Evolutionary conservation across 1,140 invertebrate species (phyloP).

Genomic region (Metopolophium dirhodum): DNA sequence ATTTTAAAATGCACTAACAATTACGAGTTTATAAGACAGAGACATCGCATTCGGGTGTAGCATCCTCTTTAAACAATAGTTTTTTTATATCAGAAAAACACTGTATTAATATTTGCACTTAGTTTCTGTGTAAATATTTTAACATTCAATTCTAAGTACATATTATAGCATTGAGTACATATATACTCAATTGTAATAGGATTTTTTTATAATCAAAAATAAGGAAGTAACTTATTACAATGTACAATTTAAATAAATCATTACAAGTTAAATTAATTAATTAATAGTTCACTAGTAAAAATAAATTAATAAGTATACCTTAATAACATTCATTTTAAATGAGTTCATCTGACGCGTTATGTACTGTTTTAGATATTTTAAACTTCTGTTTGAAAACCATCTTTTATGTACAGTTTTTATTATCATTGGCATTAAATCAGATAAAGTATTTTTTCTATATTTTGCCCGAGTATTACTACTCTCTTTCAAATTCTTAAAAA

Average conservation of each 20-base stretch:
- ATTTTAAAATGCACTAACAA: too few species aligned
- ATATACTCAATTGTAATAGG: too few species aligned
- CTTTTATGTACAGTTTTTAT: slow-evolving; percentile 25
- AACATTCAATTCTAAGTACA: too few species aligned
- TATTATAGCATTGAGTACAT: too few species aligned
- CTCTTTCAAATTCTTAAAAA: slow-evolving; percentile 20
- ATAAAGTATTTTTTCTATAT: neutral
- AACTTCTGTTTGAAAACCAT: slow-evolving; percentile 40
- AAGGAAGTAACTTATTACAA: neutral
- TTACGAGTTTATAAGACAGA: too few species aligned
- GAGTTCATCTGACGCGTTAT: neutral
- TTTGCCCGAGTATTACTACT: neutral
- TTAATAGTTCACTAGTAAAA: neutral
- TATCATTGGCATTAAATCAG: slow-evolving; percentile 15
- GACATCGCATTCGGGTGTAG: too few species aligned
- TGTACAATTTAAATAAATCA: neutral
- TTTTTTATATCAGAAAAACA: neutral
- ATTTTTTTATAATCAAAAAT: too few species aligned
- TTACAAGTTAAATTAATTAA: neutral
- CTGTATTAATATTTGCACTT: neutral
- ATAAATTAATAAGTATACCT: neutral
- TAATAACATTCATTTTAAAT: neutral
- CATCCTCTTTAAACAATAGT: neutral
- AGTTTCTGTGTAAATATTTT: too few species aligned
- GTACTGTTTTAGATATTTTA: neutral